phyloP scores from a whole-genome alignment of 2,888 invertebrate genomes.

The Cabera pusaria region DNA sequence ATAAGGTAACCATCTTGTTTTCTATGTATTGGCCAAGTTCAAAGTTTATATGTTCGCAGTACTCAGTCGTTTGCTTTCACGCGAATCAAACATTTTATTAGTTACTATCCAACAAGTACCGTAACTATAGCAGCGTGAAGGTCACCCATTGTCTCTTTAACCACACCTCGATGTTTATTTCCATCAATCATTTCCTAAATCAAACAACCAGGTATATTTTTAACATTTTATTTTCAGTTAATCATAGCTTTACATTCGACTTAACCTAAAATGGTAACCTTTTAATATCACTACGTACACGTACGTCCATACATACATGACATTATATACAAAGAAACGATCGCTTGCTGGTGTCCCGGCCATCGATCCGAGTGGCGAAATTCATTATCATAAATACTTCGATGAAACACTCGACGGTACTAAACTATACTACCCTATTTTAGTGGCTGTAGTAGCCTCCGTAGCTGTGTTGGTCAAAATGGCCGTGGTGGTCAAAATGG shows the following conservation, averaged over 20 bases:
- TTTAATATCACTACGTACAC: conserved; percentile 76
- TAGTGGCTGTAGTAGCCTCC: conserved; percentile 65
- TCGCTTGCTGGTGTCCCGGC: conserved; percentile 73
- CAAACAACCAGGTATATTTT: conserved; percentile 44
- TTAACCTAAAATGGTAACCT: conserved; percentile 78
- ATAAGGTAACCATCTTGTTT: no score
- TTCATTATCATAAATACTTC: conserved; percentile 64
- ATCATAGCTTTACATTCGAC: conserved; percentile 62
- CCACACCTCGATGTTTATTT: conserved; percentile 40
- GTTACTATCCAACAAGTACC: conserved; percentile 39
- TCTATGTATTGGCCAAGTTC: conserved; percentile 13
- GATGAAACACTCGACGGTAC: conserved; percentile 52
- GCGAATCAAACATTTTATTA: conserved; percentile 31
- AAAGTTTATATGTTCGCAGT: conserved; percentile 7
- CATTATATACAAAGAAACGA: conserved; percentile 74
- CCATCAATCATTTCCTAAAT: conserved; percentile 40
- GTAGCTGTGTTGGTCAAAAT: conserved; percentile 36
- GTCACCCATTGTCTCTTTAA: conserved; percentile 54
- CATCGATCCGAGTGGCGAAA: conserved; percentile 54
- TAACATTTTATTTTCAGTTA: conserved; percentile 61
- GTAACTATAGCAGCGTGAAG: conserved; percentile 48
- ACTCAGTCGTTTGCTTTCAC: conserved; percentile 18
- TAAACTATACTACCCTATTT: conserved; percentile 49
- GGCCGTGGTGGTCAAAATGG: conserved; percentile 31
- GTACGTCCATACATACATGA: conserved; percentile 72